Evolutionary conservation across 2,888 invertebrate genomes (phyloP).

Genomic region (Gisinianus flammeolus): DNA sequence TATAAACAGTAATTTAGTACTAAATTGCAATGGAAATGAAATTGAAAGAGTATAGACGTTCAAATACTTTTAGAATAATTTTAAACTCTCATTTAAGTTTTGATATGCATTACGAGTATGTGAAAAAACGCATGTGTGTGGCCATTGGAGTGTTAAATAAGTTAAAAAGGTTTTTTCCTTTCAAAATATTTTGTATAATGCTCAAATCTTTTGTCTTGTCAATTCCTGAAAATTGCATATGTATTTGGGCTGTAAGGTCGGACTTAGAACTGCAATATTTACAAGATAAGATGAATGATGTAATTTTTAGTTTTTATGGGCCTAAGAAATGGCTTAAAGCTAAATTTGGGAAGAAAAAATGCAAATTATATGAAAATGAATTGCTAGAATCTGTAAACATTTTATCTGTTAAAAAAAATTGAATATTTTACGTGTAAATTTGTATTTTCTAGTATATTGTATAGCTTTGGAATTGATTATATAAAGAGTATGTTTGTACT

Average conservation of each 20-base stretch:
- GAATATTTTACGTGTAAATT: neutral
- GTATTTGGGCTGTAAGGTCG: neutral
- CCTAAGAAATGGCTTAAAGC: neutral
- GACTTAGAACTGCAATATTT: neutral
- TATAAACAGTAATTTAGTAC: neutral
- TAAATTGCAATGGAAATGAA: neutral
- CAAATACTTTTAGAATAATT: neutral
- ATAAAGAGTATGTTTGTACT: neutral
- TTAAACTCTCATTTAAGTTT: neutral
- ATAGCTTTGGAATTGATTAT: neutral
- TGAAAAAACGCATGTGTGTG: neutral
- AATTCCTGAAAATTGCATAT: neutral
- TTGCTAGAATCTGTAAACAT: neutral
- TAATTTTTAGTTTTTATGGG: neutral
- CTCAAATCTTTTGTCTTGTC: neutral
- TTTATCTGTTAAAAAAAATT: neutral
- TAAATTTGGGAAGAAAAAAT: neutral
- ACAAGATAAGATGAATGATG: neutral
- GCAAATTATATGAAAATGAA: neutral
- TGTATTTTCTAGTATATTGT: neutral
- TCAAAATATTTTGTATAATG: neutral
- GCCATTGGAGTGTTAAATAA: neutral
- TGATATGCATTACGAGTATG: neutral
- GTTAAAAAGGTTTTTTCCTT: neutral
- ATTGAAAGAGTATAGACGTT: neutral